These are phyloP conservation scores for Condylostylus longicornis DNA, from an alignment of 1,140 invertebrate genomes.

Conservation along the genomic window DNA sequence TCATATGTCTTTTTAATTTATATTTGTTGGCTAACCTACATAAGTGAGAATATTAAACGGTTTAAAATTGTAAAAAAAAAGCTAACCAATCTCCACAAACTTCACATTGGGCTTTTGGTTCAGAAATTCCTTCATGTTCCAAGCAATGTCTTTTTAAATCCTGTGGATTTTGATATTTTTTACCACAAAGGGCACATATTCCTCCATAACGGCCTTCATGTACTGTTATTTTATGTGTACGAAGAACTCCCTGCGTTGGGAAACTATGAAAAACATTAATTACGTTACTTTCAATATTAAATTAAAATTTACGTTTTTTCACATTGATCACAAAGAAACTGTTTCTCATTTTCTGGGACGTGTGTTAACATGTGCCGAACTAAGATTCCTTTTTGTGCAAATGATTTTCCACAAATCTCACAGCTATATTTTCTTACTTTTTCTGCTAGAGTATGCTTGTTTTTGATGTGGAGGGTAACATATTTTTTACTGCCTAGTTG, in stretches of 20 bases:
- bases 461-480: constrained; percentile 22
- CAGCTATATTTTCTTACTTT: constrained; percentile 22
- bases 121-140: constrained; percentile 19
- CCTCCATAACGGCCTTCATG: constrained; percentile 17
- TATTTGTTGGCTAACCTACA: too few relatives aligned
- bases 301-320: constrained; percentile 14
- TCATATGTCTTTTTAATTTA: constrained; percentile 23
- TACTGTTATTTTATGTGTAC: constrained; percentile 19
- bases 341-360: constrained; percentile 14
- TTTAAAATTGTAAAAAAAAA: too few relatives aligned
- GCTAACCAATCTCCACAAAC: constrained; percentile 29
- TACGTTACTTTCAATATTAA: not conserved
- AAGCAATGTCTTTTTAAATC: constrained; percentile 24
- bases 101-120: constrained; percentile 27
- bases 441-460: constrained; percentile 23
- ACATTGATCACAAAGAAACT: constrained; percentile 17
- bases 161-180: constrained; percentile 20
- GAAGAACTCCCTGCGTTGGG: constrained; percentile 15
- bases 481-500: constrained; percentile 26
- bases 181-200: constrained; percentile 30
- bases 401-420: constrained; percentile 19
- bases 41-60: too few relatives aligned
- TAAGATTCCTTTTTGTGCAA: constrained; percentile 23
- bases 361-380: constrained; percentile 23
- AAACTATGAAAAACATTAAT: constrained; percentile 11